Base-by-base conservation (phyloP, 1,140 invertebrate species). In the Bombus confusus region DNA sequence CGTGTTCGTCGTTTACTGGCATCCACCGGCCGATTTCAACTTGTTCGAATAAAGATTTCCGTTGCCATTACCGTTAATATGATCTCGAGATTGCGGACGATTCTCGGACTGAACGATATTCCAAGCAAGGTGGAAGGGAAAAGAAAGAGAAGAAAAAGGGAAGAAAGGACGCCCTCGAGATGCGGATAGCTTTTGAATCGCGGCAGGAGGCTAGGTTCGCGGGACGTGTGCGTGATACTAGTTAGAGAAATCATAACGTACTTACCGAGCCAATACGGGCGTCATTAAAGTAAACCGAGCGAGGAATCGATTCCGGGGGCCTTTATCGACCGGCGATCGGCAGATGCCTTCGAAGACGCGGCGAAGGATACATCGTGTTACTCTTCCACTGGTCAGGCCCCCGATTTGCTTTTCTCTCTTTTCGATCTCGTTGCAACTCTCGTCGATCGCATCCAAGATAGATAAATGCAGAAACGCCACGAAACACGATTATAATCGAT, bases 171-270 rank as follows among this genome's bases (percentile, higher is more conserved):
- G 72, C 59, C 52, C n/a, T 52, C 59, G 57, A 79, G 64, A 43
- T 34, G 59, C 18, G 71, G 66, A 66, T 79, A 82, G 37, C 66
- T 69, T 62, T 72, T 59, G 86, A 62, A 76, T 83, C 73, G 76
- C 79, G 52, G 71, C 76, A 72, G 77, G 83, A 90, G 86, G 82
- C 86, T 87, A 86, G 86, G 85, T 89, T 90, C 88, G 89, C 87
- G 83, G 85, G 87, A 86, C 87, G 81, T 89, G 73, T 89, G 90
- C 90, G 90, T 89, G 88, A 88, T 88, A 85, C 90, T 93, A 90
- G 91, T 93, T 93, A 92, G 90, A 92, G 93, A 93, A 93, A 93
- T 94, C 92, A 92, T 92, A 91, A 93, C 88, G 91, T 93, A 86
- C 91, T 90, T 86, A 80, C 76, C 74, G 75, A 86, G 73, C 83